Percentiles rank a stretch among this genome's conserved stretches.
These are phyloP conservation scores for Polypterus senegalus DNA, from an alignment of 2,113 vertebrate species.

Conservation along the genomic window DNA sequence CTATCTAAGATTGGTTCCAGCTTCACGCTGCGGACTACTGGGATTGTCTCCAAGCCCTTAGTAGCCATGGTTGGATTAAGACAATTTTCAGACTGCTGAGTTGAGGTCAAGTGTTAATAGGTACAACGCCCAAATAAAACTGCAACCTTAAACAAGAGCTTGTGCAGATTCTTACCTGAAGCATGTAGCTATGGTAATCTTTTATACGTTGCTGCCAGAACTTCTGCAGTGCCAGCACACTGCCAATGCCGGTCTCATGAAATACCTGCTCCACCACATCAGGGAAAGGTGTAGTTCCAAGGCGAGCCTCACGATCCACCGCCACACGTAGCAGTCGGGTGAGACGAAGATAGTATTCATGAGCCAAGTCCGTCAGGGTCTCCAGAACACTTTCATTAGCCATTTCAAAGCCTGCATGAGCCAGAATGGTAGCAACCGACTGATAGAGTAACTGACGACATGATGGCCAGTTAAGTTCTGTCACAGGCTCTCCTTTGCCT, in stretches of 20 bases:
- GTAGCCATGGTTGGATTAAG: too few relatives aligned
- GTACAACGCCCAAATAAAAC: too few relatives aligned
- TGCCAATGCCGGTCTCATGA: slow-evolving; percentile 88
- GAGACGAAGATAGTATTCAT: slow-evolving; percentile 85
- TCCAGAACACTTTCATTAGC: slow-evolving; percentile 89
- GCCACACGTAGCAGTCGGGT: slow-evolving; percentile 76
- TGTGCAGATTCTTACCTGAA: slow-evolving; percentile 60
- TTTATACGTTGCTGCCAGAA: slow-evolving; percentile 97
- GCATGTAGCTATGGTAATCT: slow-evolving; percentile 93
- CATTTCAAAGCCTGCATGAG: slow-evolving; percentile 83
- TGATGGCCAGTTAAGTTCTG: slow-evolving; percentile 82
- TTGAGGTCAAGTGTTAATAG: too few relatives aligned
- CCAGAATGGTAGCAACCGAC: slow-evolving; percentile 85
- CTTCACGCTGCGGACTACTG: too few relatives aligned
- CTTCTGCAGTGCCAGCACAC: slow-evolving; percentile 79
- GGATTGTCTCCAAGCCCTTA: too few relatives aligned
- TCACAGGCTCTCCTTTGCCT: slow-evolving; percentile 90
- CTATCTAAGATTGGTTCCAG: too few relatives aligned
- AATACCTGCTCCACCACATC: slow-evolving; percentile 94
- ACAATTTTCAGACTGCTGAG: too few relatives aligned
- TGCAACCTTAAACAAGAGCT: too few relatives aligned
- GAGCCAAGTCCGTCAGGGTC: slow-evolving; percentile 80
- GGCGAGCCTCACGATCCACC: slow-evolving; percentile 77
- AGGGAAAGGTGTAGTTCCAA: slow-evolving; percentile 79
- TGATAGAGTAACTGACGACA: slow-evolving; percentile 93